phyloP scores from a whole-genome alignment of 2,113 vertebrate species.

The Muscicapa adusta region DNA sequence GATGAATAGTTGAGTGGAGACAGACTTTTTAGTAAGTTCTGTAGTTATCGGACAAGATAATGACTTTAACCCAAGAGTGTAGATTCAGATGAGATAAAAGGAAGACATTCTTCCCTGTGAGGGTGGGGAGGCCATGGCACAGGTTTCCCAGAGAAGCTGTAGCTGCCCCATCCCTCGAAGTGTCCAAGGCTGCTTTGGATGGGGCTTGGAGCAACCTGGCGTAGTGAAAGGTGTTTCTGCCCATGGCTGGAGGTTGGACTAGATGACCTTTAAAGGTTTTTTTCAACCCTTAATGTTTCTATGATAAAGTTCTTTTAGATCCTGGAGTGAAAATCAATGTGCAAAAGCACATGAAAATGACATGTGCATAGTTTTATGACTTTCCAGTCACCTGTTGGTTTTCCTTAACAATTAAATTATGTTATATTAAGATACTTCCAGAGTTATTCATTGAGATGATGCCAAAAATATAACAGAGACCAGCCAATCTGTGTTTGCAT shows the following conservation, averaged over 20 bases:
- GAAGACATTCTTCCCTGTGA: neutral
- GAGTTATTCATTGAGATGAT: neutral
- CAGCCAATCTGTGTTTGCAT: neutral
- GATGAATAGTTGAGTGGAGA: neutral
- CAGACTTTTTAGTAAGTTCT: neutral
- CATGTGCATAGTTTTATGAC: accelerated
- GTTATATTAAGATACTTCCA: neutral
- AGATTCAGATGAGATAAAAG: neutral
- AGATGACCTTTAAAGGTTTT: neutral
- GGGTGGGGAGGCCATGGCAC: neutral
- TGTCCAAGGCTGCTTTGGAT: neutral
- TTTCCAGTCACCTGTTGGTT: neutral
- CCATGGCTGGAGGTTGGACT: neutral
- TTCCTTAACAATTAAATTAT: neutral
- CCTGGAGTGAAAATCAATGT: neutral
- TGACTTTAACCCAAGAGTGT: neutral
- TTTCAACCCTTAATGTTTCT: neutral
- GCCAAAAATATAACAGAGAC: neutral
- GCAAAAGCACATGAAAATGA: neutral
- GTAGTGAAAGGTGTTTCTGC: neutral
- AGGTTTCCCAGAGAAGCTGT: neutral
- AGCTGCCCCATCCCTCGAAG: neutral
- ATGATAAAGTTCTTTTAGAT: neutral
- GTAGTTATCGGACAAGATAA: neutral
- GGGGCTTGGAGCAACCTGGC: neutral